A percentile compares a stretch with the other conserved stretches of the same genome.
Conservation (phyloP, 2,888 invertebrate genomes). For the Chelonus formosanus region DNA sequence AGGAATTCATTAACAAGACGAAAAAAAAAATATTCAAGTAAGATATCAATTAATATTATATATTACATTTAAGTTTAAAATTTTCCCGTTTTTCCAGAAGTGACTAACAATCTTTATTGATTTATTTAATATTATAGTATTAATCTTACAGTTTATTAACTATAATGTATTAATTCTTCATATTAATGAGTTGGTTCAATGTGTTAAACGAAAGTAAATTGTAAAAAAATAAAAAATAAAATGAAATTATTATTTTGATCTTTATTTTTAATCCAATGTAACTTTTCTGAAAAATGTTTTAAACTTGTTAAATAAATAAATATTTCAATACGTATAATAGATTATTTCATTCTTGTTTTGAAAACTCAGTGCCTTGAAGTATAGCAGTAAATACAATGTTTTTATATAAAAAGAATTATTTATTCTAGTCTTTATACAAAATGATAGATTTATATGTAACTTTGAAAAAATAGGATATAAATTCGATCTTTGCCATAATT, state of each 20-base stretch:
- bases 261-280: too few relatives aligned
- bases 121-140: slow-evolving; percentile 44
- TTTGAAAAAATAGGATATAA: slow-evolving; percentile 26
- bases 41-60: slow-evolving; percentile 48
- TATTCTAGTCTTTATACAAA: slow-evolving; percentile 53
- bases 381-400: too few relatives aligned
- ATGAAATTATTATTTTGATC: too few relatives aligned
- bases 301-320: too few relatives aligned
- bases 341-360: too few relatives aligned
- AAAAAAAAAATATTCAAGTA: slow-evolving; percentile 46
- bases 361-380: too few relatives aligned
- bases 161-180: slow-evolving; percentile 45
- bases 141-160: slow-evolving; percentile 40
- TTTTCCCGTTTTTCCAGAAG: slow-evolving; percentile 54
- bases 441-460: slow-evolving; percentile 47
- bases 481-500: slow-evolving; percentile 8
- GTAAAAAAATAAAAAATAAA: slow-evolving; percentile 2
- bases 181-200: slow-evolving; percentile 57
- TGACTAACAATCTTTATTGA: slow-evolving; percentile 47
- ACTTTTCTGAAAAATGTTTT: too few relatives aligned
- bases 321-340: too few relatives aligned
- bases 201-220: slow-evolving; percentile 26
- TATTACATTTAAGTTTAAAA: slow-evolving; percentile 46
- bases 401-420: slow-evolving; percentile 42
- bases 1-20: slow-evolving; percentile 50